These are phyloP conservation scores for Listrodromus nycthemerus DNA, from an alignment of 2,888 invertebrate genomes.

Conservation along the genomic window DNA sequence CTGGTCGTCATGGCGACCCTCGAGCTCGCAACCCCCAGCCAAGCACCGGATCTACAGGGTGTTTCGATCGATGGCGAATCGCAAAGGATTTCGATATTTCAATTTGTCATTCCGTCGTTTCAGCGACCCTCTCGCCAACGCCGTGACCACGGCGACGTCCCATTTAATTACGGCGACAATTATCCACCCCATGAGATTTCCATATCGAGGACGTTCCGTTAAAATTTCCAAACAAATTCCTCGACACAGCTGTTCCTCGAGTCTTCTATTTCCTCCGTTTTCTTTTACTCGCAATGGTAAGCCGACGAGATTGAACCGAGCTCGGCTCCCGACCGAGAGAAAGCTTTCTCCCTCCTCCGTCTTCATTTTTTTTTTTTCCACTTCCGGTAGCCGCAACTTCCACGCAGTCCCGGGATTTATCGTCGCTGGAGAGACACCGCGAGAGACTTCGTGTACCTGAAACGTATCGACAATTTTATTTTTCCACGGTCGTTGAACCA, in stretches of 20 bases:
- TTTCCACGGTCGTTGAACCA: background rate
- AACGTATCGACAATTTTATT: conserved; percentile 42
- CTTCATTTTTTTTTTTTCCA: background rate
- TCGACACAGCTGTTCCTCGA: background rate
- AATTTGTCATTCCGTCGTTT: background rate
- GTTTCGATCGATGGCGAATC: conserved; percentile 74
- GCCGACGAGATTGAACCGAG: background rate
- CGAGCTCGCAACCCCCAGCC: conserved; percentile 75
- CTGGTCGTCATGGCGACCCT: conserved; percentile 79
- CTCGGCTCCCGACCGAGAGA: too few relatives aligned
- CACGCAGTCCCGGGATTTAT: background rate
- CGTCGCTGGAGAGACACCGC: background rate
- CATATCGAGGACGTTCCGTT: background rate
- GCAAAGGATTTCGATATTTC: conserved; percentile 57
- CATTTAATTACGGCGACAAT: conserved; percentile 6
- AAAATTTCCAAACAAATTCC: background rate
- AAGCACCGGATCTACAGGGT: conserved; percentile 76
- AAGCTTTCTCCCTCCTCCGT: background rate
- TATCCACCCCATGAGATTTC: conserved; percentile 7
- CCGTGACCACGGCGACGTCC: conserved; percentile 20
- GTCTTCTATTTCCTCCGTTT: background rate
- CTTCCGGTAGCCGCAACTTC: background rate
- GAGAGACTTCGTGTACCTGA: conserved; percentile 13
- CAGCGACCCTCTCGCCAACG: conserved; percentile 4
- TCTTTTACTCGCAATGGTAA: background rate